Base-by-base conservation (phyloP, 64 coral and sea anemone genomes). In the Stichodactyla helianthus region DNA sequence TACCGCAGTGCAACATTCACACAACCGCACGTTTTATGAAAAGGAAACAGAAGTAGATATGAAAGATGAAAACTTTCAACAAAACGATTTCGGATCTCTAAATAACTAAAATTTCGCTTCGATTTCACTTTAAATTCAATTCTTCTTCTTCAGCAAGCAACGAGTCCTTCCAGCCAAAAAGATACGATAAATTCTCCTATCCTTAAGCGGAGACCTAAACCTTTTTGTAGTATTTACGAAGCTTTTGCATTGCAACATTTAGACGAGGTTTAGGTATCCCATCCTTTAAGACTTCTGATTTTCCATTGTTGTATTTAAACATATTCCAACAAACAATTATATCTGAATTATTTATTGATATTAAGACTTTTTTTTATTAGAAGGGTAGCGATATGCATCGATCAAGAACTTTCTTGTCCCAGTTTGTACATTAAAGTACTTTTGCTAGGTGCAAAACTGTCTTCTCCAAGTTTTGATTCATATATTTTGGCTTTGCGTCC, bases 311-410 rank as follows among this genome's bases (percentile, higher is more conserved):
- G 6, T 22, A 65, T 18, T 22, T 22, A n/a, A n/a, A 22, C 62
- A 65, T 18, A 23, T 23, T 74, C 68, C 4, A 4, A 74, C 5
- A 74, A 35, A 74, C 68, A 74, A 74, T 23, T 31, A 31, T n/a
- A 74, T 27, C 63, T 68, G 25, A 74, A 74, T 74, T 74, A 74
- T 74, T 74, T 74, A 74, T 74, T 6, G 7, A 67, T 22, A 68
- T 15, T 15, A 68, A 68, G n/a, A 27, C n/a, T 31, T 74, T 31
- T 74, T 31, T 74, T n/a, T 6, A 2, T 65, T 74, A 74, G 5
- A 71, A 71, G 20, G 20, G n/a, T 9, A 28, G 12, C 22, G 68
- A 27, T 7, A 7, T 20, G 27, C 9, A 31, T 74, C 5, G 19
- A 65, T 26, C 1, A 31, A 31, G 27, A 28, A 6, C 7, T 0